These are phyloP conservation scores for Yponomeuta evonymella DNA, from an alignment of 2,888 invertebrate genomes.

Conservation along the genomic window DNA sequence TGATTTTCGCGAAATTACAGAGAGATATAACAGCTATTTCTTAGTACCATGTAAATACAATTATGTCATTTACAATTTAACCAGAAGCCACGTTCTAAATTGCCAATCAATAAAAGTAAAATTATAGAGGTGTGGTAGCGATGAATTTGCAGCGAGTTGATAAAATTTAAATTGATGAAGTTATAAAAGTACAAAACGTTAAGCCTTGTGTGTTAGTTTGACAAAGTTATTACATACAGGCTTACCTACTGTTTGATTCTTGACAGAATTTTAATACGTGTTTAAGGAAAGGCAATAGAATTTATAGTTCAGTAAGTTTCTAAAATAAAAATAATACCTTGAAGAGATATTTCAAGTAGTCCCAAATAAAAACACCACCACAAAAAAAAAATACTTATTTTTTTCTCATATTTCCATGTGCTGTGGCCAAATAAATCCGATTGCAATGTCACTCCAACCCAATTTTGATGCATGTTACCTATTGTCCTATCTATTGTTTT, in stretches of 20 bases:
- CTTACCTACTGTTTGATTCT: background rate
- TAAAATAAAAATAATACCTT: background rate
- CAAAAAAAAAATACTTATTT: too few relatives aligned
- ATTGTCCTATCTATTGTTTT: background rate
- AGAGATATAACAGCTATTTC: background rate
- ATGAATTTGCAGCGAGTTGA: background rate
- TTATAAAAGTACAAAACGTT: background rate
- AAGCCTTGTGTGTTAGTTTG: background rate
- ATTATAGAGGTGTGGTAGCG: background rate
- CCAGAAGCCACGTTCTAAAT: background rate
- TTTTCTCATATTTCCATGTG: too few relatives aligned
- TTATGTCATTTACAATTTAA: constrained; percentile 16
- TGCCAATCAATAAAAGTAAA: background rate
- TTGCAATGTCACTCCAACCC: too few relatives aligned
- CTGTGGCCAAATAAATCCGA: too few relatives aligned
- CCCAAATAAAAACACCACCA: too few relatives aligned
- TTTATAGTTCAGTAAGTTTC: too few relatives aligned
- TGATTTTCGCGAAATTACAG: constrained; percentile 14
- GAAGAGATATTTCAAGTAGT: too few relatives aligned
- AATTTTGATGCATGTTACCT: too few relatives aligned
- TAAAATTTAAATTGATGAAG: background rate
- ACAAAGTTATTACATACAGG: background rate
- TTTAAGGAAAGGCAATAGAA: too few relatives aligned
- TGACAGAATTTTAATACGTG: background rate
- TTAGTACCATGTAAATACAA: constrained; percentile 14